These are phyloP conservation scores for Megathymus violae DNA, from an alignment of 1,140 invertebrate genomes.

Conservation along the genomic window DNA sequence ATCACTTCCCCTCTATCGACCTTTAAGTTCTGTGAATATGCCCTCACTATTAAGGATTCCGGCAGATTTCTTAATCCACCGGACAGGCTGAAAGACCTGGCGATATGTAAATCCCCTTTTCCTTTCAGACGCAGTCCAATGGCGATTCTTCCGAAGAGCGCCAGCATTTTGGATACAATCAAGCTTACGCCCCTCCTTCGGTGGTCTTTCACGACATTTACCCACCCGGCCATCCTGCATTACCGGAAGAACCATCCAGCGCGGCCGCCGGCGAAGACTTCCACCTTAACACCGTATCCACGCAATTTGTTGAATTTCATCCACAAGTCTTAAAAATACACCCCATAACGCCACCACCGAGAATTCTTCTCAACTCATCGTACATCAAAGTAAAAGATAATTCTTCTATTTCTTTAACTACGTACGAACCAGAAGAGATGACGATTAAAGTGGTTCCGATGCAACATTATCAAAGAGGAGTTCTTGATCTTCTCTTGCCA, in stretches of 20 bases:
- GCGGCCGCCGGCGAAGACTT: slow-evolving; percentile 38
- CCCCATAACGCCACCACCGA: slow-evolving; percentile 27
- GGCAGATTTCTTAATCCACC: too few relatives aligned
- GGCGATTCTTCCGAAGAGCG: slow-evolving; percentile 46
- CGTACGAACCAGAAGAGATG: slow-evolving; percentile 37
- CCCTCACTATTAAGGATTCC: too few relatives aligned
- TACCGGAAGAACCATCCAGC: slow-evolving; percentile 30
- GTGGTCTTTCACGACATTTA: slow-evolving; percentile 56
- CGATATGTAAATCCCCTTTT: too few relatives aligned
- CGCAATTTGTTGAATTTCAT: slow-evolving; percentile 46
- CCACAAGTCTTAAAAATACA: slow-evolving; percentile 38
- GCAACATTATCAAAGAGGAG: slow-evolving; percentile 47
- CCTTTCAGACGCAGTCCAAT: slow-evolving; percentile 38
- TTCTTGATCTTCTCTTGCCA: slow-evolving; percentile 60
- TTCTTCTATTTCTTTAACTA: slow-evolving; percentile 6
- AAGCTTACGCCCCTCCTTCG: slow-evolving; percentile 39
- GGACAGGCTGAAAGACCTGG: too few relatives aligned
- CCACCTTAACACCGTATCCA: slow-evolving; percentile 32
- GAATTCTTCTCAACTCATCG: slow-evolving; percentile 28
- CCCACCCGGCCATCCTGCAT: slow-evolving; percentile 28
- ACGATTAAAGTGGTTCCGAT: slow-evolving; percentile 39
- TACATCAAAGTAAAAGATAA: slow-evolving; percentile 24
- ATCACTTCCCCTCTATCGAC: too few relatives aligned
- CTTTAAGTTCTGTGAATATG: too few relatives aligned
- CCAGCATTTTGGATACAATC: slow-evolving; percentile 31